phyloP scores from a whole-genome alignment of 2,888 invertebrate species.

The Eupsilia transversa region DNA sequence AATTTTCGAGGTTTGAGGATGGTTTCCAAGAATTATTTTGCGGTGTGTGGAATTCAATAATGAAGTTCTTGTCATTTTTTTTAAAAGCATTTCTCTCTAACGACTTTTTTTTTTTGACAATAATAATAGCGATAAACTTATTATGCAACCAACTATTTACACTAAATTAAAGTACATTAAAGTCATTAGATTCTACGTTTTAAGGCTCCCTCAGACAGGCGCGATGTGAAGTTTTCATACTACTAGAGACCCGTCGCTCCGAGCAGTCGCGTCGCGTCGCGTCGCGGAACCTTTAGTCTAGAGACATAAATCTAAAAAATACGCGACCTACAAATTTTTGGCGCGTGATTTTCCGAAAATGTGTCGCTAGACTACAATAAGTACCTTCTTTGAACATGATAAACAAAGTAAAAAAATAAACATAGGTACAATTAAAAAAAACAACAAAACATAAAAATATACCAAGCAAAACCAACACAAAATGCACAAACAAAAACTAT shows the following conservation, averaged over 20 bases:
- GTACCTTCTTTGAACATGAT: neutral
- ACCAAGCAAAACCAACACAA: neutral
- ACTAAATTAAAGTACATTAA: neutral
- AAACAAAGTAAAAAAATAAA: neutral
- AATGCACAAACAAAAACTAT: conserved; percentile 23
- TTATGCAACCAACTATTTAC: neutral
- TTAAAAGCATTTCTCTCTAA: neutral
- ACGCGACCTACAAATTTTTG: too few relatives aligned
- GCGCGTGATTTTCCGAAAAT: too few relatives aligned
- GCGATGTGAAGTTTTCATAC: too few relatives aligned
- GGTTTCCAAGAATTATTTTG: conserved; percentile 1
- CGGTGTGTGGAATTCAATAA: neutral
- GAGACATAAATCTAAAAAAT: too few relatives aligned
- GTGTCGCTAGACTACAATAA: neutral
- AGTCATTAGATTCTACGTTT: neutral
- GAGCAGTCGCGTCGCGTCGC: too few relatives aligned
- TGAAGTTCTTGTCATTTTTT: neutral
- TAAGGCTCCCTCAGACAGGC: too few relatives aligned
- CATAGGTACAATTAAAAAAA: too few relatives aligned
- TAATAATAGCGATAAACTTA: neutral
- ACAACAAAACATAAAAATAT: too few relatives aligned
- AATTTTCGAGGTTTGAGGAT: conserved; percentile 11
- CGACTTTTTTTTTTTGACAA: neutral
- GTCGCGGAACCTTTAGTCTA: too few relatives aligned
- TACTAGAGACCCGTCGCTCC: too few relatives aligned